These are phyloP conservation scores for Dicrostonyx torquatus DNA, from an alignment of 2,797 vertebrate species.

Conservation along the genomic window DNA sequence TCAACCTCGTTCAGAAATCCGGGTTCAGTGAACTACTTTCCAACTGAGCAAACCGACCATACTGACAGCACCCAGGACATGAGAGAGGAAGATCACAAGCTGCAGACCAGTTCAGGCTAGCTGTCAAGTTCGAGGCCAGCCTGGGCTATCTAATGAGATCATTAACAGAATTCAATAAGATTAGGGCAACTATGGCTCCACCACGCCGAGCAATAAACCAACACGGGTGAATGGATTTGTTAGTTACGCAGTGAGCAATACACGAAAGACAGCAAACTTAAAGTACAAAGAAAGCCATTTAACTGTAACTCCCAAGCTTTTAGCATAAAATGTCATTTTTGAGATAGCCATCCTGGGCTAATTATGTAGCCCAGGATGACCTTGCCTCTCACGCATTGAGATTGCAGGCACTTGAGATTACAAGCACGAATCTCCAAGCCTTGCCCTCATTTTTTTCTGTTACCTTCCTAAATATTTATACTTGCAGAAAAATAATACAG, in stretches of 20 bases:
- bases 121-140: not conserved
- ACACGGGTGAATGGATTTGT: not conserved
- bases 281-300: not conserved
- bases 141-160: not conserved
- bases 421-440: too few species aligned
- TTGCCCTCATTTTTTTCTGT: not conserved
- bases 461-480: slow-evolving; percentile 37
- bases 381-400: not conserved
- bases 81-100: not conserved
- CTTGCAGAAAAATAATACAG: not conserved
- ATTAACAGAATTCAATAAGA: not conserved
- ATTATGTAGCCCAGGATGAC: too few species aligned
- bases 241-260: not conserved
- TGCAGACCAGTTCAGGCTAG: not conserved
- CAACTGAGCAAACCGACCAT: not conserved
- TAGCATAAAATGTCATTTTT: not conserved
- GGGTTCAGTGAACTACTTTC: slow-evolving; percentile 36
- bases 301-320: not conserved
- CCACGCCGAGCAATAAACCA: not conserved
- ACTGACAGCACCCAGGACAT: not conserved
- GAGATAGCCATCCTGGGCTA: not conserved
- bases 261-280: not conserved
- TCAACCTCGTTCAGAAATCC: slow-evolving; percentile 11
- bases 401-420: not conserved
- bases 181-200: not conserved